Evolutionary conservation across 2,113 vertebrate genomes (phyloP), one percentile per base, ranked within the genome.

Genomic region (Chroicocephalus ridibundus): DNA sequence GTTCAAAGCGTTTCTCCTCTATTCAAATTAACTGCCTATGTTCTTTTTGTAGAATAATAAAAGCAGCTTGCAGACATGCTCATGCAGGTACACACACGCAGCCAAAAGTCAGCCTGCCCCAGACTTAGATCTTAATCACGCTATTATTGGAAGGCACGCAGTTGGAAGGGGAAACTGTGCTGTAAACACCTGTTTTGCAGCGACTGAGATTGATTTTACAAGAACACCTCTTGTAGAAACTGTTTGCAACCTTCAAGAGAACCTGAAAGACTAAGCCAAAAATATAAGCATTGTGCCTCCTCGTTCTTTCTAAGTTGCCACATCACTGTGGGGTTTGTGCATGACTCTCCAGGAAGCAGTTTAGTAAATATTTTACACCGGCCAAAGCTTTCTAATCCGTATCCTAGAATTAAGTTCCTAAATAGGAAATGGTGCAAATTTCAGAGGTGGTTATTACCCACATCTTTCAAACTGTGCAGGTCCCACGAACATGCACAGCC

Each of bases 91-190:
- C 49, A 54, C 36, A 66, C 74, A 76, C 2, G 40, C 75, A 91
- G 95, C 84, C 86, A 95, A 72, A 93, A 94, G 95, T 95, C 94
- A 97, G 89, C 64, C 77, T 95, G 94, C 84, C 91, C 95, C 54
- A 47, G 81, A 55, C 66, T n/a, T 24, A 95, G 93, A 95, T 96
- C 89, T 71, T 95, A 94, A 95, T 94, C 95, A 72, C 62, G 5
- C 40, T 36, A 82, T 81, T 36, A 82, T 81, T 95, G 96, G 92
- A 86, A 82, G 75, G 92, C 79, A 80, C 79, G n/a, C 0, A 2
- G 55, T 24, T 96, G 79, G 85, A 95, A 94, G 38, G 71, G 79
- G 85, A 96, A 95, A 83, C 54, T 82, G 44, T 85, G 66, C 89
- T 87, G 51, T 90, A 95, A 97, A 93, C 94, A 94, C 78, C 84